Conservation (phyloP, 2,888 invertebrate genomes). For the Ichneumoninae sp. region DNA sequence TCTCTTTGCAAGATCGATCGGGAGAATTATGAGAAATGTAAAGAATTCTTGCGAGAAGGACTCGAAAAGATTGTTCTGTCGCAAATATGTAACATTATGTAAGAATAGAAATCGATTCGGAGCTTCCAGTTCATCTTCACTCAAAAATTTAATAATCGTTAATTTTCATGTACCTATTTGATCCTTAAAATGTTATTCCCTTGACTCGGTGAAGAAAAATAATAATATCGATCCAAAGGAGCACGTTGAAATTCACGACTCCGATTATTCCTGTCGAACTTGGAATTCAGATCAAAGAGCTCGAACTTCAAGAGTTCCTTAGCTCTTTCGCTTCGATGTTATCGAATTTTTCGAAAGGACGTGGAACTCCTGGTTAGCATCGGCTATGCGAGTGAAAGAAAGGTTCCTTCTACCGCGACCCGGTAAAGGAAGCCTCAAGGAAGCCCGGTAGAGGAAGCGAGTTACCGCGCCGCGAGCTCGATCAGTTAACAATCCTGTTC, state of each 20-base stretch:
- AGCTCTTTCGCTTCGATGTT: constrained; percentile 34
- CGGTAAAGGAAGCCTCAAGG: constrained; percentile 44
- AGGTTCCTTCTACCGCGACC: constrained; percentile 21
- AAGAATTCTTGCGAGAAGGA: background rate
- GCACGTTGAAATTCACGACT: background rate
- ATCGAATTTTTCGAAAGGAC: constrained; percentile 27
- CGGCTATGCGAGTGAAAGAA: constrained; percentile 29
- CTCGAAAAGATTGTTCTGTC: background rate
- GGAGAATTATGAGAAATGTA: constrained; percentile 31
- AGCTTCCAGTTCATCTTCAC: background rate
- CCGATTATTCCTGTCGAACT: background rate
- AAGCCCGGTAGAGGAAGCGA: constrained; percentile 37
- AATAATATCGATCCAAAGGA: background rate
- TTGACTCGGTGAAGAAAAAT: background rate
- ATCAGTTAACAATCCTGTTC: constrained; percentile 68
- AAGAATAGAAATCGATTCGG: background rate
- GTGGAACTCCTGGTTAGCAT: constrained; percentile 16
- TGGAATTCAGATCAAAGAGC: background rate
- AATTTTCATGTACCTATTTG: background rate
- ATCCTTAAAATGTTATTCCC: background rate
- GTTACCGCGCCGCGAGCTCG: constrained; percentile 48
- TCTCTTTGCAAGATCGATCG: constrained; percentile 50
- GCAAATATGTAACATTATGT: background rate
- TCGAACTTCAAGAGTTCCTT: constrained; percentile 2
- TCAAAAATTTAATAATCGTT: background rate